These are phyloP conservation scores for Spondyliosoma cantharus DNA, from an alignment of 2,797 vertebrate genomes.

Conservation along the genomic window DNA sequence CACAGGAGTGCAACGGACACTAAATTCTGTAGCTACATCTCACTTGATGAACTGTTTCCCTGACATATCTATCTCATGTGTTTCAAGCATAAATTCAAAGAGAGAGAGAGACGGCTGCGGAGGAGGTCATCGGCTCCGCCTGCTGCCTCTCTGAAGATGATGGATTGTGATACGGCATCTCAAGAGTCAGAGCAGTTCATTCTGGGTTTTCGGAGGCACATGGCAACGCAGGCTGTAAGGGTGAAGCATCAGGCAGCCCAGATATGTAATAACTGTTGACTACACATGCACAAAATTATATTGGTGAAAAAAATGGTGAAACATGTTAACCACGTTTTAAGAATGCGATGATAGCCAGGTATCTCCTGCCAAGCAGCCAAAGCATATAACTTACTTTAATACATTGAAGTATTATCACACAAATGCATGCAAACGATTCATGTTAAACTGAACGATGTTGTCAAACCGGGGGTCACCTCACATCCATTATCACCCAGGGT, in stretches of 20 bases:
- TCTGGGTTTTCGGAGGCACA: conserved; percentile 17
- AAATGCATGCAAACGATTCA: conserved; percentile 17
- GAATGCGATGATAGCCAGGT: conserved; percentile 26
- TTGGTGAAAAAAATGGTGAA: too few relatives aligned
- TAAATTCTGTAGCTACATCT: not conserved
- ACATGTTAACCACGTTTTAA: conserved; percentile 11
- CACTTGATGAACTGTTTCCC: conserved; percentile 15
- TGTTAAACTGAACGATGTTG: conserved; percentile 24
- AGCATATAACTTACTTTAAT: not conserved
- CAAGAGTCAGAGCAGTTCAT: conserved; percentile 25
- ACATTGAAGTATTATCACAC: not conserved
- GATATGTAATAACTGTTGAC: not conserved
- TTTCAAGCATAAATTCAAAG: conserved; percentile 13
- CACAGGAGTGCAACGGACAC: not conserved
- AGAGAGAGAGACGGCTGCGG: conserved; percentile 6
- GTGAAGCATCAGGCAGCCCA: not conserved
- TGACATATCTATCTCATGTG: not conserved
- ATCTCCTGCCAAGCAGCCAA: not conserved
- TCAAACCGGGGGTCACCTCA: conserved; percentile 29
- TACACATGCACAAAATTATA: not conserved
- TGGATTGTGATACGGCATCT: conserved; percentile 39
- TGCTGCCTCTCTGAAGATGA: conserved; percentile 29
- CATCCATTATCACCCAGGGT: conserved; percentile 55
- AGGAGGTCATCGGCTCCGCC: conserved; percentile 14
- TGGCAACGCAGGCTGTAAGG: conserved; percentile 13